These are phyloP conservation scores for Cyphomyrmex costatus DNA, from an alignment of 1,140 invertebrate species.

Conservation along the genomic window DNA sequence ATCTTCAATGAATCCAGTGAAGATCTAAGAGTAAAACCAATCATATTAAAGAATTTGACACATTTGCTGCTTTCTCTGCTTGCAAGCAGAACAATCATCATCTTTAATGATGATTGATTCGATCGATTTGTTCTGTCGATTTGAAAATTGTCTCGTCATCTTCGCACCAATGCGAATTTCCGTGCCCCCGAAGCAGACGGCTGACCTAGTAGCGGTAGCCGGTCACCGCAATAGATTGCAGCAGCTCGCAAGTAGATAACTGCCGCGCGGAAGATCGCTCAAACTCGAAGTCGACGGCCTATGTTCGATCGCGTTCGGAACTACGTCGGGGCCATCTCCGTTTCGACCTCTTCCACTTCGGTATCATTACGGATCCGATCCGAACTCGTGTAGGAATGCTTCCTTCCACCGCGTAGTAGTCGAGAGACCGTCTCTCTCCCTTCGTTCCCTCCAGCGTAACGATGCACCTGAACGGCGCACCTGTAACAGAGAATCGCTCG, in stretches of 20 bases:
- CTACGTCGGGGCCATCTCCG: conserved; percentile 62
- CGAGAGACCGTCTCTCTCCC: conserved; percentile 36
- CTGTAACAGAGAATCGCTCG: conserved; percentile 77
- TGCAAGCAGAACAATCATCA: no score
- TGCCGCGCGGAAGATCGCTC: conserved; percentile 75
- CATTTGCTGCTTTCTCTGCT: no score
- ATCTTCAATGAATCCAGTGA: no score
- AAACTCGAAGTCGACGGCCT: conserved; percentile 70
- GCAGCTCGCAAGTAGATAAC: conserved; percentile 81
- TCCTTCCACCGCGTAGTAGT: conserved; percentile 51
- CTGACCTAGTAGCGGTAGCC: conserved; percentile 85
- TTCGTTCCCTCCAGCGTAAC: conserved; percentile 41
- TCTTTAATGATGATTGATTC: neutral
- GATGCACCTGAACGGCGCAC: conserved; percentile 79
- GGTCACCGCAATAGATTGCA: conserved; percentile 61
- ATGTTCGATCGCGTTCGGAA: conserved; percentile 48
- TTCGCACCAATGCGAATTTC: conserved; percentile 70
- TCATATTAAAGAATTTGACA: no score
- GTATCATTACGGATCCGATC: conserved; percentile 77
- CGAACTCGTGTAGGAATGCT: conserved; percentile 78
- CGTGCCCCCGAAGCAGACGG: conserved; percentile 81
- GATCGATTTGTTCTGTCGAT: conserved; percentile 14
- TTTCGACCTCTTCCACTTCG: conserved; percentile 73
- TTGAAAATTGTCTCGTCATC: conserved; percentile 48
- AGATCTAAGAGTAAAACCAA: no score